Base-by-base conservation (phyloP, 2,797 vertebrate species). In the Crypturellus tataupa region DNA sequence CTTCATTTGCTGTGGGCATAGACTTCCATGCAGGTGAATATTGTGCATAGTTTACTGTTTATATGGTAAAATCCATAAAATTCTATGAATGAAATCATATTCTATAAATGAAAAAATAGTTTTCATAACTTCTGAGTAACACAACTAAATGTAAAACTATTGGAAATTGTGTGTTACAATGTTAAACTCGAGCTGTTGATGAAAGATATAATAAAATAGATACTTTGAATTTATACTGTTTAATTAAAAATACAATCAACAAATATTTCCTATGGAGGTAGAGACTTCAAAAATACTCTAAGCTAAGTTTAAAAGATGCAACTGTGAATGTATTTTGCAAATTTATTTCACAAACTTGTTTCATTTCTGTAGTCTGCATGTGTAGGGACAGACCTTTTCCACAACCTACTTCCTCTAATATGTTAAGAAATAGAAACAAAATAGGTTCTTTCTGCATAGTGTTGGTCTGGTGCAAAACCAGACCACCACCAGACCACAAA, bases 1-100 rank as follows among this genome's bases (percentile, higher is more conserved):
- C 99, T 18, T 98, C 99, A 21, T 99, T 99, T 98, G 99, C 99
- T 60, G 99, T 99, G 62, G 99, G 99, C 70, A 98, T 99, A 86
- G 99, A 99, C 96, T 99, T 99, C 90, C 99, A 99, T 96, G 99
- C 99, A 97, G 99, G 99, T 99, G 98, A 97, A 75, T 90, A 25
- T 29, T 68, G 18, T 6, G 4, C 53, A 7, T 7, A 17, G 2
- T 49, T 68, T 44, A 8, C 73, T 76, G 4, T 51, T 29, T 4
- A 2, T 10, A 3, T 6, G 12, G 10, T 58, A 60, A 64, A 44
- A 44, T 44, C 42, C 17, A 44, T 44, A 44, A 44, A 44, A 19
- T 76, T 46, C 20, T 12, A 7, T 49, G 12, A 27, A 12, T 7
- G 46, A 47, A 47, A 47, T 47, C 46, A 47, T 40, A 7, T n/a